Evolutionary conservation across 2,797 vertebrate genomes (phyloP), one percentile per base, ranked within the genome.

Genomic region (Adelosebastes latens): DNA sequence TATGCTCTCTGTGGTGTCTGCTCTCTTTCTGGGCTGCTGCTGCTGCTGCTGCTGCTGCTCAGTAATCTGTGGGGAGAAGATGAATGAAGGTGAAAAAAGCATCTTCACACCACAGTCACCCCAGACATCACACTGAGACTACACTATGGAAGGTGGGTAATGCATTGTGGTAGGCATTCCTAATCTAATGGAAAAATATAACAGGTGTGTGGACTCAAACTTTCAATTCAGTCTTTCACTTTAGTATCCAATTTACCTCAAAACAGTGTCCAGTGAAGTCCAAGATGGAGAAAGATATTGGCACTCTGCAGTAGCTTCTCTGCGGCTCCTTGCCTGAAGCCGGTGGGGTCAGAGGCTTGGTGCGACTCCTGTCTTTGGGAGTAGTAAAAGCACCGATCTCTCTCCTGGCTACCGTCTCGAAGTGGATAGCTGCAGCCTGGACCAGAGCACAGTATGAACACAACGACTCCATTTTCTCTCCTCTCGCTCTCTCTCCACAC

Each of bases 251-350:
- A 32, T 64, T 89, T 76, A 97, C 96, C 96, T 96, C 95, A 63
- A 97, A 88, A 20, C 96, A 95, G 3, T 98, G 98, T 60, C 97
- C 97, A 0, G 96, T 5, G 42, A 91, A 81, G 32, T 99, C 98
- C 87, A 98, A 84, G 79, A 42, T 49, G 49, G 89, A 88, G 79
- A 96, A 97, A 31, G 95, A 96, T 84, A 99, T 94, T 0, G 97
- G 96, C 52, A 65, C 95, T 71, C 97, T 92, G 34, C 70, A 81
- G 86, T 98, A 98, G 49, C 58, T 69, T 5, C 10, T 59, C 59
- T 89, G 82, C 2, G 94, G 94, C 8, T 95, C 93, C 13, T 42
- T 88, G 20, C 89, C 90, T 56, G 77, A 90, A 6, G 89, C 18
- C 0, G 97, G 97, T 0, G 87, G 8, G 14, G 85, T 29, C 67